These are phyloP conservation scores for Drosophila aldrichi DNA, from an alignment of 2,888 invertebrate genomes.

Conservation along the genomic window DNA sequence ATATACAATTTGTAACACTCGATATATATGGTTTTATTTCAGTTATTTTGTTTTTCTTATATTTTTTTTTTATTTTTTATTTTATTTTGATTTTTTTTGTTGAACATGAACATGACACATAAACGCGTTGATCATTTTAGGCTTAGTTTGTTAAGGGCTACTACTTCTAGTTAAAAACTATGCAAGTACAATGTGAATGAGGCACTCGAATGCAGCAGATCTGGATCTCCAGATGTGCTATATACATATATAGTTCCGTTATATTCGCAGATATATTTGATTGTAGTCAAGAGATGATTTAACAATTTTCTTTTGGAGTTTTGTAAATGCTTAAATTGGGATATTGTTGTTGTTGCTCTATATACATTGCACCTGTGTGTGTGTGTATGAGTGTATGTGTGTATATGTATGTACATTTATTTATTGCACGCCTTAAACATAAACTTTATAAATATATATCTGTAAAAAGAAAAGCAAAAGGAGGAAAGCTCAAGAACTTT, in stretches of 20 bases:
- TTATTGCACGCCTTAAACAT: slow-evolving; percentile 75
- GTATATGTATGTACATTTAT: slow-evolving; percentile 58
- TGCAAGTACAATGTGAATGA: slow-evolving; percentile 62
- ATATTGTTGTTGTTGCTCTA: slow-evolving; percentile 35
- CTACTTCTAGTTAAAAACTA: slow-evolving; percentile 57
- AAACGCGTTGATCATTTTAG: slow-evolving; percentile 57
- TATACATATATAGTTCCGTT: background rate
- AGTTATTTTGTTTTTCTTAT: slow-evolving; percentile 32
- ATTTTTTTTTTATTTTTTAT: background rate
- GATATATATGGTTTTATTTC: slow-evolving; percentile 45
- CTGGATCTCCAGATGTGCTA: background rate
- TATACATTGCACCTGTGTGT: slow-evolving; percentile 51
- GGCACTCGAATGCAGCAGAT: slow-evolving; percentile 38
- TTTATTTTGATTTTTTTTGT: slow-evolving; percentile 20
- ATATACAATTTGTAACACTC: slow-evolving; percentile 31
- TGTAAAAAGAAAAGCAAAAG: slow-evolving; percentile 9
- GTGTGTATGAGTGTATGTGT: slow-evolving; percentile 16
- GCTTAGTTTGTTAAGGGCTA: slow-evolving; percentile 57
- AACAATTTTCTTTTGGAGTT: slow-evolving; percentile 30
- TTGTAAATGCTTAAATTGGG: slow-evolving; percentile 39
- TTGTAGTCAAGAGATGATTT: slow-evolving; percentile 39
- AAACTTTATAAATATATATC: slow-evolving; percentile 62
- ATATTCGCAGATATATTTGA: slow-evolving; percentile 29
- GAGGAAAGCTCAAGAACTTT: background rate
- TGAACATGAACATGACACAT: slow-evolving; percentile 55